phyloP scores from a whole-genome alignment of 2,113 vertebrate genomes.

The Psilopogon haemacephalus region DNA sequence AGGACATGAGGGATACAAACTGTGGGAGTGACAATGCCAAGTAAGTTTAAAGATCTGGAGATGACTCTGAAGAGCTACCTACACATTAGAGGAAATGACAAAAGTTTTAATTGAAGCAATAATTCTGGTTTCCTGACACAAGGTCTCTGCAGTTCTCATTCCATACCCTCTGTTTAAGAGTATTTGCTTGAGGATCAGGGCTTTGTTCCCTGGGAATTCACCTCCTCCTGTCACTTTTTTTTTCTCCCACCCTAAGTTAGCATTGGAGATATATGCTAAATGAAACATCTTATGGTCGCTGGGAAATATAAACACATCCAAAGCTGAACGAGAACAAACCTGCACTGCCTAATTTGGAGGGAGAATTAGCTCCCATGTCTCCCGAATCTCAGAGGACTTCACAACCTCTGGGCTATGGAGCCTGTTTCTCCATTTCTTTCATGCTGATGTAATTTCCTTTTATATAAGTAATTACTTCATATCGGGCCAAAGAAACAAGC shows the following conservation, averaged over 20 bases:
- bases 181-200: neutral
- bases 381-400: neutral
- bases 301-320: slow-evolving; percentile 6
- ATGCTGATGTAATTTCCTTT: slow-evolving; percentile 4
- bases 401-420: slow-evolving; percentile 9
- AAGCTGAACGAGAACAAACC: slow-evolving; percentile 6
- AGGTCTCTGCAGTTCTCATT: neutral
- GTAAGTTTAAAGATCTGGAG: slow-evolving; percentile 8
- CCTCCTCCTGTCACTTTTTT: neutral
- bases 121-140: slow-evolving; percentile 13
- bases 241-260: neutral
- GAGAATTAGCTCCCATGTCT: neutral
- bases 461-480: slow-evolving; percentile 46
- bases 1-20: neutral
- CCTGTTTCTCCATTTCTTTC: slow-evolving; percentile 18
- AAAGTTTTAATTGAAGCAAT: slow-evolving; percentile 9
- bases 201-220: neutral
- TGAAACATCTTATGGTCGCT: slow-evolving; percentile 1
- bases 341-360: neutral
- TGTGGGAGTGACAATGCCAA: slow-evolving; percentile 10
- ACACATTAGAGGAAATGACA: neutral
- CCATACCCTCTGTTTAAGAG: neutral
- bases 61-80: slow-evolving; percentile 1
- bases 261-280: neutral
- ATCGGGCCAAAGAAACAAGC: slow-evolving; percentile 33